Conservation (phyloP, 2,113 vertebrate species). For the Sinocyclocheilus grahami region DNA sequence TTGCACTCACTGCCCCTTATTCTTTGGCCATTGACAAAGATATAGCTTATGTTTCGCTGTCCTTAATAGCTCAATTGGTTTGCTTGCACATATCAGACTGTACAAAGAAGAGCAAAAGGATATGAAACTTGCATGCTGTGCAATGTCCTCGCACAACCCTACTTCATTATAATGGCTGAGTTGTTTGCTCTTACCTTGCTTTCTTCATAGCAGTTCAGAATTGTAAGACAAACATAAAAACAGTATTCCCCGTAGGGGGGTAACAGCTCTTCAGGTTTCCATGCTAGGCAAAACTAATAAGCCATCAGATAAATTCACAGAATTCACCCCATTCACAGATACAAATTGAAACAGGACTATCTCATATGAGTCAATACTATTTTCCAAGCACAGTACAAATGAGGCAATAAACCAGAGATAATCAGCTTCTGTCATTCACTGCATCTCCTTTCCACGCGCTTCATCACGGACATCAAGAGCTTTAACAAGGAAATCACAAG, state of each 20-base stretch:
- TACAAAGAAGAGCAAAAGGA: slow-evolving; percentile 1
- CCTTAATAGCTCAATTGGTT: not conserved
- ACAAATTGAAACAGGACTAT: not conserved
- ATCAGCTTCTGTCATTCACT: not conserved
- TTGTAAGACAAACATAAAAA: not conserved
- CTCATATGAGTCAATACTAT: not conserved
- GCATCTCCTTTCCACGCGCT: not conserved
- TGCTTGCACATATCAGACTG: not conserved
- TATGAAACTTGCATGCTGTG: not conserved
- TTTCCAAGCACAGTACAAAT: not conserved
- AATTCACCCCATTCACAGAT: no score
- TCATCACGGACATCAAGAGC: not conserved
- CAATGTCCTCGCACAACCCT: not conserved
- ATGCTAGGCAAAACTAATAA: not conserved
- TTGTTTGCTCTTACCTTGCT: slow-evolving; percentile 13
- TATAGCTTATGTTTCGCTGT: not conserved
- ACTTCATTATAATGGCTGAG: slow-evolving; percentile 22
- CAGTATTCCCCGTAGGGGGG: not conserved
- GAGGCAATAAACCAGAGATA: not conserved
- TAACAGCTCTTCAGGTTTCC: slow-evolving; percentile 2
- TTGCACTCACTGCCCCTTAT: no score
- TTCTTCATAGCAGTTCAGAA: not conserved
- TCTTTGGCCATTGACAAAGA: not conserved
- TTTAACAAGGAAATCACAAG: not conserved
- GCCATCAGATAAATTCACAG: not conserved